Conservation (phyloP, 1,140 invertebrate genomes). For the Nasonia giraulti region DNA sequence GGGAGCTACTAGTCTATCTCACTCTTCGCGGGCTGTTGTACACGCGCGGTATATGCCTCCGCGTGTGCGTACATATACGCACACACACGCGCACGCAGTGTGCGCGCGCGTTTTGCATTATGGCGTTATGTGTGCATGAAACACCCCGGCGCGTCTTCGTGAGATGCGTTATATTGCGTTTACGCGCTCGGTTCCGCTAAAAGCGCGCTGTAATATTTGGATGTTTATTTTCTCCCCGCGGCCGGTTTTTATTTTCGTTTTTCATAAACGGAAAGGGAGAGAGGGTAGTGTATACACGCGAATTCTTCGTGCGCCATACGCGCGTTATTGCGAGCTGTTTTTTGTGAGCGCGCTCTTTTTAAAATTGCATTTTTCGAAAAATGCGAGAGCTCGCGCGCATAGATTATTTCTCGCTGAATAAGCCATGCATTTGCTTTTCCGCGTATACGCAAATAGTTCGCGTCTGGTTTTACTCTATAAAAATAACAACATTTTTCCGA, state of each 20-base stretch:
- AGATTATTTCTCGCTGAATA: not conserved
- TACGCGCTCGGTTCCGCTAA: slow-evolving; percentile 15
- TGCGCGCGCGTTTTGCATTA: not conserved
- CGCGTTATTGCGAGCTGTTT: not conserved
- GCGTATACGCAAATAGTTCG: not conserved
- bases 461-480: too few species aligned
- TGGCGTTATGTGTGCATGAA: not conserved
- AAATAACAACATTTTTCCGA: not conserved
- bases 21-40: not conserved
- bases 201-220: not conserved
- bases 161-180: slow-evolving; percentile 1
- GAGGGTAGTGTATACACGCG: too few species aligned
- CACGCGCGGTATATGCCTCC: too few species aligned
- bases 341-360: not conserved
- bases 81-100: not conserved
- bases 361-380: slow-evolving; percentile 35
- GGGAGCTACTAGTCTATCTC: slow-evolving; percentile 42
- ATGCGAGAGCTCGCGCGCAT: not conserved
- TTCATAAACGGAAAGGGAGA: not conserved
- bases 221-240: not conserved
- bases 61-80: not conserved
- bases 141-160: not conserved
- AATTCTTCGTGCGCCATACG: too few species aligned
- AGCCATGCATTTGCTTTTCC: not conserved
- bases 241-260: not conserved